These are phyloP conservation scores for Drosophila limbata DNA, from an alignment of 2,888 invertebrate species.

Conservation along the genomic window DNA sequence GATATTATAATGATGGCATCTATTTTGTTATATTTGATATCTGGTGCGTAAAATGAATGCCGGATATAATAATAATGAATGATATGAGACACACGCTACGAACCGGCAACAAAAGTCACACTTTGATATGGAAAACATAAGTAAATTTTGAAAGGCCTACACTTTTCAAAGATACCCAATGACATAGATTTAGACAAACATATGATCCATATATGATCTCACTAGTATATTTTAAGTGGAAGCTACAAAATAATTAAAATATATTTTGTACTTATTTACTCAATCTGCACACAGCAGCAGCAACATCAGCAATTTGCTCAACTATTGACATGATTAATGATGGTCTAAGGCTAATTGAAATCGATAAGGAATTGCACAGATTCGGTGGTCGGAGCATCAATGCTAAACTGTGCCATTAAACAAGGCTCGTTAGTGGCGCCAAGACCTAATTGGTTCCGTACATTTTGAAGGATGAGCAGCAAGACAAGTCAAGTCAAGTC, in stretches of 20 bases:
- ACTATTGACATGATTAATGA: conserved; percentile 53
- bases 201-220: conserved; percentile 2
- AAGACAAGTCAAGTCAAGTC: conserved; percentile 12
- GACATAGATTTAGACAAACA: neutral
- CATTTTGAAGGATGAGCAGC: conserved; percentile 65
- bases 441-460: conserved; percentile 65
- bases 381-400: conserved; percentile 30
- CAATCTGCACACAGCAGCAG: conserved; percentile 24
- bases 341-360: conserved; percentile 34
- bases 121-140: conserved; percentile 6
- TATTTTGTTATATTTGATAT: conserved; percentile 47
- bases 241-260: neutral
- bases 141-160: conserved; percentile 17
- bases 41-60: conserved; percentile 63
- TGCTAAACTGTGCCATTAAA: conserved; percentile 57
- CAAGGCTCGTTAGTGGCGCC: conserved; percentile 65
- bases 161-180: neutral
- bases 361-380: conserved; percentile 50
- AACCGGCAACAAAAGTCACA: conserved; percentile 12
- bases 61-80: conserved; percentile 56
- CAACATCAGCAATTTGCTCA: conserved; percentile 17
- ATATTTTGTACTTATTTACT: conserved; percentile 2
- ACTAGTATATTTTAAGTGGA: neutral
- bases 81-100: conserved; percentile 33
- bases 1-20: conserved; percentile 45